Evolutionary conservation across 2,113 vertebrate genomes (phyloP).

Genomic region (Acrocephalus arundinaceus): DNA sequence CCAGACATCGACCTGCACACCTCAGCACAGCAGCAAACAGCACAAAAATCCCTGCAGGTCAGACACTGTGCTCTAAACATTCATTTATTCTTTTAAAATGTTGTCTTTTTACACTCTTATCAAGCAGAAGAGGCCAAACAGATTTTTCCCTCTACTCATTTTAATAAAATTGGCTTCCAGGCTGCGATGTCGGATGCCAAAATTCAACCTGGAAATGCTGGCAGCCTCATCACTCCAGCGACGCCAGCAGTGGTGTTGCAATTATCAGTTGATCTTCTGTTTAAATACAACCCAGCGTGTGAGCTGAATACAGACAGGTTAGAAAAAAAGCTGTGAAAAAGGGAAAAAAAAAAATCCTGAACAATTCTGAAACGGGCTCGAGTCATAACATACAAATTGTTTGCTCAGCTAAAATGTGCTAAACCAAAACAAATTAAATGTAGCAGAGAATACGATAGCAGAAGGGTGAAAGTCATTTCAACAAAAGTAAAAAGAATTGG

Average conservation of each 20-base stretch:
- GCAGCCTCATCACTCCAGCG: constrained; percentile 17
- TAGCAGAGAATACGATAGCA: constrained; percentile 24
- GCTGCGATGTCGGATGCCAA: constrained; percentile 1
- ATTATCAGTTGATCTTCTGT: constrained; percentile 70
- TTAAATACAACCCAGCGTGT: constrained; percentile 68
- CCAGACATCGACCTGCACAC: neutral
- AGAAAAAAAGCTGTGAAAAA: constrained; percentile 40
- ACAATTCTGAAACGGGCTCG: neutral
- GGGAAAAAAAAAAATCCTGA: neutral
- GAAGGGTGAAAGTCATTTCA: constrained; percentile 58
- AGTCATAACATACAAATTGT: constrained; percentile 56
- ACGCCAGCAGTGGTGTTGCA: constrained; percentile 60
- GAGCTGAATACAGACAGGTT: constrained; percentile 59
- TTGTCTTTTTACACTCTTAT: constrained; percentile 28
- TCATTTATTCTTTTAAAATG: constrained; percentile 11
- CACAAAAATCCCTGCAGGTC: neutral
- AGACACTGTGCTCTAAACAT: neutral
- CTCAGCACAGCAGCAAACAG: neutral
- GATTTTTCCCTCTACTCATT: constrained; percentile 41
- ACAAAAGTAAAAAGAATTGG: constrained; percentile 2
- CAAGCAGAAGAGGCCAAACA: constrained; percentile 42
- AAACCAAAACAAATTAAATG: constrained; percentile 65
- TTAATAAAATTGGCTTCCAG: constrained; percentile 59
- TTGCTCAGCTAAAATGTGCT: constrained; percentile 61
- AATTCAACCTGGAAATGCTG: constrained; percentile 67